Evolutionary conservation across 2,888 invertebrate genomes (phyloP), one percentile per base, ranked within the genome.

Genomic region (Neria commutata): DNA sequence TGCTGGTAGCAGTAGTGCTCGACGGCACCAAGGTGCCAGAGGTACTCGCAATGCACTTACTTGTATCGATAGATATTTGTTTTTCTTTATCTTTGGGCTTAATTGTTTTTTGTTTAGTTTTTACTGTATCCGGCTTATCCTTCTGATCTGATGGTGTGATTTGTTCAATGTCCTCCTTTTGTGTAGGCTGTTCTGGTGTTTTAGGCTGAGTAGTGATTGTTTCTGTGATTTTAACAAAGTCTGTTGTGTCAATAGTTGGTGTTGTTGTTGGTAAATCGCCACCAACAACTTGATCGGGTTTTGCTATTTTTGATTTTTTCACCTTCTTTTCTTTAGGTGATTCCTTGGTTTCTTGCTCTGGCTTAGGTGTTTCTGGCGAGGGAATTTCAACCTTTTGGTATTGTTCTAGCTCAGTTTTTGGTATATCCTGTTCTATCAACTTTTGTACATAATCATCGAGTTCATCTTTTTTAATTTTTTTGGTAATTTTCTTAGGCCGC

Each of bases 61-160:
- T 84, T 84, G 69, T 71, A 72, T 77, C 73, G 66, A 69, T 70
- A 70, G 68, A 70, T 64, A 67, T 79, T 71, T 79, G 78, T 58
- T 80, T 81, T 71, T 77, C 72, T 78, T 70, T 73, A 51, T 68
- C 66, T 72, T 72, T 80, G 69, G 73, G 70, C 82, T 83, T 74
- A 78, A 80, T 65, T 73, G 83, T 61, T 80, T 81, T 77, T 75
- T 79, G 67, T 75, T 74, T 75, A 65, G 83, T 82, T 68, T 76
- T 76, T 67, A 69, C 72, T 68, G 75, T 76, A 71, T 78, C 78
- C 74, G 77, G 69, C 72, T 69, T 72, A 60, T 76, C 76, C 69
- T 77, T 83, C 69, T 74, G 73, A 70, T 72, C 72, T 69, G 69
- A 69, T 71, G 76, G 75, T 65, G 84, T 75, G 76, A 83, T 84